Evolutionary conservation across 2,797 vertebrate genomes (phyloP), one percentile per base, ranked within the genome.

Genomic region (Pangasius macronema): DNA sequence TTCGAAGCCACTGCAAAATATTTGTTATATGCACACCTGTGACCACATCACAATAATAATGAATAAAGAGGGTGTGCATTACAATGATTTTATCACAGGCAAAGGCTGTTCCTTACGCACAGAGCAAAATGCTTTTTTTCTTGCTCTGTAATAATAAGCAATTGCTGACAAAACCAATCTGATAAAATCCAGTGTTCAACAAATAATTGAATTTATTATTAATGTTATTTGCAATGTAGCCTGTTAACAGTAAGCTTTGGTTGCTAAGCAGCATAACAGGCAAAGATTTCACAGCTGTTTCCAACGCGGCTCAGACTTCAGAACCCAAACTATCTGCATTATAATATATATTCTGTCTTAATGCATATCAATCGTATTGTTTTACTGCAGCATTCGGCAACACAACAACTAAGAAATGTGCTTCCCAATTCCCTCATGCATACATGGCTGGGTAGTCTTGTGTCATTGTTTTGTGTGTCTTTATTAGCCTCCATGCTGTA

Each of bases 331-430:
- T 3, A 65, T 67, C 27, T 1, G 27, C 63, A 27, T 61, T 2
- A 61, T 80, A 1, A 27, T 39, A 39, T 39, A 39, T 39, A 39
- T 24, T 5, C 11, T 46, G 11, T 18, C 63, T 59, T 63, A 82
- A 22, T 81, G 33, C 6, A 61, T 36, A 67, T 67, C 30, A 20
- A 65, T 49, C 59, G 10, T 65, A n/a, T 46, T 16, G 46, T 7
- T 24, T 55, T 27, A 70, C 39, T 88, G 87, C 85, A 88, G 73
- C 24, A 24, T 86, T 88, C 79, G 88, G 68, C 36, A 63, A 24
- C 87, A 73, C 76, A 88, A 85, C 55, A 57, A 87, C 87, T 80
- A 89, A 72, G 51, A 77, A 73, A 87, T 30, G 22, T 82, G 39
- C 22, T 22, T 67, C 16, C 42, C 39, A 10, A 51, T 5, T 67